Evolutionary conservation across 2,113 vertebrate species (phyloP).

Genomic region (Lamprotornis superbus): DNA sequence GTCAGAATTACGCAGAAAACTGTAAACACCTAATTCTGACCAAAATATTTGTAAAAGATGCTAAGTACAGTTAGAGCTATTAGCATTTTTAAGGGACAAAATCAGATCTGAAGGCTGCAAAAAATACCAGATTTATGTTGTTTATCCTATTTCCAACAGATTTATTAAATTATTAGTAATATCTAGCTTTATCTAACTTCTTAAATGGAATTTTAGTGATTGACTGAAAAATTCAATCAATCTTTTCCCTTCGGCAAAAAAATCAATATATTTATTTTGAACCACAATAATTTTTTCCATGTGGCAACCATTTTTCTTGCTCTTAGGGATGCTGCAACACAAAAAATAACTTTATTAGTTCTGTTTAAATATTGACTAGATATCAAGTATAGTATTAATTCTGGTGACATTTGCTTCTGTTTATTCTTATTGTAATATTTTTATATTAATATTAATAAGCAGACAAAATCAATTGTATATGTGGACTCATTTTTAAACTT

Average conservation of each 20-base stretch:
- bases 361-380: background rate
- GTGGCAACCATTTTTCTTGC: background rate
- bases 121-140: background rate
- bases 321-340: background rate
- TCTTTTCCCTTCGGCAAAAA: background rate
- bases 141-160: background rate
- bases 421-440: background rate
- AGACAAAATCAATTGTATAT: background rate
- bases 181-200: background rate
- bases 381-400: background rate
- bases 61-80: background rate
- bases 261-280: background rate
- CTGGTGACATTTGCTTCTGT: background rate
- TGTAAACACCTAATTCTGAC: background rate
- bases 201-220: background rate
- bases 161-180: background rate
- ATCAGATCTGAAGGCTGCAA: background rate
- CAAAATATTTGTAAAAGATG: background rate
- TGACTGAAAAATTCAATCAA: background rate
- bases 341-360: background rate
- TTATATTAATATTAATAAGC: no score
- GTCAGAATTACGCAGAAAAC: background rate
- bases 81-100: background rate
- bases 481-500: background rate
- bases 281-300: background rate